phyloP scores from a whole-genome alignment of 2,113 vertebrate genomes.

The Brachyhypopomus gauderio region DNA sequence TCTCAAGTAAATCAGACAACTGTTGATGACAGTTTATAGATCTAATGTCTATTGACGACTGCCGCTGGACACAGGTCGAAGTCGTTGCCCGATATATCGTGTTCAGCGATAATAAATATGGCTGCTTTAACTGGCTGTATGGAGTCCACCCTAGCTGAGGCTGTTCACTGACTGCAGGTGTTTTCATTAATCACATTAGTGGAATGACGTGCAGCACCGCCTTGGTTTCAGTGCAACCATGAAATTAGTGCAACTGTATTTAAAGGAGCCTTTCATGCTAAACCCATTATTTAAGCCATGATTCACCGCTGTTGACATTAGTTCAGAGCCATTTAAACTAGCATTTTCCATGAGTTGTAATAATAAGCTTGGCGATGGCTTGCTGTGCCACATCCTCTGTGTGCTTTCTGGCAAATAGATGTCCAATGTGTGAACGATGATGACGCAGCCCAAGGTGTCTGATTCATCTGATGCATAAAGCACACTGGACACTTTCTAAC shows the following conservation, averaged over 20 bases:
- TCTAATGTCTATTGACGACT: not conserved
- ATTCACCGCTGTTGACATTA: not conserved
- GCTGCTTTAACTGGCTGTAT: not conserved
- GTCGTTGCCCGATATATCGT: not conserved
- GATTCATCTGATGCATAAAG: conserved; percentile 14
- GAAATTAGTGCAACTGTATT: conserved; percentile 6
- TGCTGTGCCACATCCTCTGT: not conserved
- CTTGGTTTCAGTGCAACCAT: not conserved
- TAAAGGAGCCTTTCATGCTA: not conserved
- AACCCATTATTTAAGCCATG: conserved; percentile 8
- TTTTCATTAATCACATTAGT: conserved; percentile 25
- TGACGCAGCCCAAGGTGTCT: not conserved
- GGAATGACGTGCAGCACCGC: not conserved
- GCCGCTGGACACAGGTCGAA: no score
- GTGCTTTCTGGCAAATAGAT: not conserved
- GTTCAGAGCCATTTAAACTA: not conserved
- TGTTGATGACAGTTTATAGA: not conserved
- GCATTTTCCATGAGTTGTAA: not conserved
- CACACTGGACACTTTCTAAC: not conserved
- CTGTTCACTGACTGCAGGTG: conserved; percentile 2
- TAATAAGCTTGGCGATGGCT: no score
- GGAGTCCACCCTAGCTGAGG: not conserved
- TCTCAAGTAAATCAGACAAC: not conserved
- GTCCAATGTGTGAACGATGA: not conserved
- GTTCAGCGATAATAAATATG: not conserved